A percentile compares a stretch with the other conserved stretches of the same genome.
These are phyloP conservation scores for Standfussiana lucernea DNA, from an alignment of 2,888 invertebrate species.

Conservation along the genomic window DNA sequence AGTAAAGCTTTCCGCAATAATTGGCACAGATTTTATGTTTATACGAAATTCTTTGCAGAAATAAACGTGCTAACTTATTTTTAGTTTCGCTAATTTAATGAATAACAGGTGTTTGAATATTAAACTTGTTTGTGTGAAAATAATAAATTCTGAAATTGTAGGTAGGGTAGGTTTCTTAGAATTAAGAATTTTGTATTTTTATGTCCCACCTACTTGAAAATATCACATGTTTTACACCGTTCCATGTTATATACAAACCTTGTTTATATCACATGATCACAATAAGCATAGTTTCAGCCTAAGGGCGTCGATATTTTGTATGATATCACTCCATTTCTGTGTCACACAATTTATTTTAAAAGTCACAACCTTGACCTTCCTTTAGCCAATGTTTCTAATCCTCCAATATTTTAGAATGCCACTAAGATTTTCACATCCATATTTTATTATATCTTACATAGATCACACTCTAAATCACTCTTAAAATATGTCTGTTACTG, in stretches of 20 bases:
- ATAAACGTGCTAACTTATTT: constrained; percentile 37
- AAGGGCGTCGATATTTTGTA: not conserved
- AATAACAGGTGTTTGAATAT: constrained; percentile 25
- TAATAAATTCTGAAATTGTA: not conserved
- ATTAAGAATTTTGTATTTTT: constrained; percentile 22
- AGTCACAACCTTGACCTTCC: constrained; percentile 6
- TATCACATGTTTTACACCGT: not conserved
- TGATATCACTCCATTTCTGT: not conserved
- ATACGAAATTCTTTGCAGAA: constrained; percentile 51
- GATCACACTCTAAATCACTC: not conserved
- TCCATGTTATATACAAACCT: not conserved
- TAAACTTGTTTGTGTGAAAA: not conserved
- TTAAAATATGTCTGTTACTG: not conserved
- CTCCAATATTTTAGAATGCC: constrained; percentile 4
- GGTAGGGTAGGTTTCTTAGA: constrained; percentile 14
- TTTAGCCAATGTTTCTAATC: not conserved
- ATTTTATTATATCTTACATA: not conserved
- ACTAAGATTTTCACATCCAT: not conserved
- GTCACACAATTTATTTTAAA: constrained; percentile 5
- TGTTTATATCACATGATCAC: constrained; percentile 1
- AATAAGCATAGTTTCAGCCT: not conserved
- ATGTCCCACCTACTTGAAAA: not conserved
- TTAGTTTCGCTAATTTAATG: constrained; percentile 24
- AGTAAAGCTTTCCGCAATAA: constrained; percentile 58
- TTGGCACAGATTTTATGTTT: constrained; percentile 58